These are phyloP conservation scores for Bombyx huttoni DNA, from an alignment of 2,888 invertebrate genomes.

Conservation along the genomic window DNA sequence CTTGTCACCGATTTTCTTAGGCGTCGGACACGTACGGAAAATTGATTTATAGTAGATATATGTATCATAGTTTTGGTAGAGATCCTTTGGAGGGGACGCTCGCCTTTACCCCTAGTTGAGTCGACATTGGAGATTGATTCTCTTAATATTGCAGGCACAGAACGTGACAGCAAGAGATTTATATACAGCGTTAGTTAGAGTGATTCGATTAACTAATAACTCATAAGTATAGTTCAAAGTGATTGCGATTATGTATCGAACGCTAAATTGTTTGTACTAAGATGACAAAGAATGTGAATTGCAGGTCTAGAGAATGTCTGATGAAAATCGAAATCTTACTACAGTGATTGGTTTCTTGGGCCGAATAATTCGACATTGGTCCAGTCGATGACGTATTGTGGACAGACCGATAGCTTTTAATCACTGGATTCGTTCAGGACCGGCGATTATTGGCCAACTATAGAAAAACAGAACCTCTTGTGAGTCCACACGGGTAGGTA, in stretches of 20 bases:
- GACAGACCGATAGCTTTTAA: too few species aligned
- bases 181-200: not conserved
- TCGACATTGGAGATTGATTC: not conserved
- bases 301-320: too few species aligned
- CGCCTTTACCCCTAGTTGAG: not conserved
- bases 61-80: slow-evolving; percentile 9
- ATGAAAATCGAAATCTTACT: too few species aligned
- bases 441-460: too few species aligned
- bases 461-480: too few species aligned
- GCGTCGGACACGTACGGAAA: slow-evolving; percentile 9
- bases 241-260: not conserved
- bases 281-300: too few species aligned
- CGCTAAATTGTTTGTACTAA: not conserved
- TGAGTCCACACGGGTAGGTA: too few species aligned
- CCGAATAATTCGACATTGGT: too few species aligned
- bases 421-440: too few species aligned
- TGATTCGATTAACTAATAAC: not conserved
- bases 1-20: slow-evolving; percentile 3
- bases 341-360: too few species aligned
- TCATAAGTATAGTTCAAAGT: not conserved
- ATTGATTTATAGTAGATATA: slow-evolving; percentile 40
- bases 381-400: too few species aligned
- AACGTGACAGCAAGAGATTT: not conserved
- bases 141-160: not conserved
- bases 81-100: not conserved